Conservation (phyloP, 2,113 vertebrate species). For the Sander lucioperca region DNA sequence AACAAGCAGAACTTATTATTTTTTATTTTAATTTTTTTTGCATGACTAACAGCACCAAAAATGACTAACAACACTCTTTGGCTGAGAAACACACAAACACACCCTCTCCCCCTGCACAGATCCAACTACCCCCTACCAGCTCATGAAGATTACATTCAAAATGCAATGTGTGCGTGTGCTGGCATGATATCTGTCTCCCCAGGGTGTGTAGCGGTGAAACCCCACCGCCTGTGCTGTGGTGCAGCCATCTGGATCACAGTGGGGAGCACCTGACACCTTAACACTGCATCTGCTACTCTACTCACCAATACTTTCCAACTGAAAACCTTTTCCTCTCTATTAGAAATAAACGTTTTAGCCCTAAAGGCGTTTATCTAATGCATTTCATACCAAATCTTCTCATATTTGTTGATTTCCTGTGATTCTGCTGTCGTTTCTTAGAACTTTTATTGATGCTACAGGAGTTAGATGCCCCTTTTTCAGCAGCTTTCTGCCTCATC, state of each 20-base stretch:
- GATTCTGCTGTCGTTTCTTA: neutral
- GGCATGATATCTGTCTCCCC: constrained; percentile 50
- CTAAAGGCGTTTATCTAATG: constrained; percentile 11
- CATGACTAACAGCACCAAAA: constrained; percentile 24
- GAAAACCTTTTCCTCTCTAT: constrained; percentile 23
- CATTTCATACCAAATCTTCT: constrained; percentile 29
- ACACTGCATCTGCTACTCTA: constrained; percentile 56
- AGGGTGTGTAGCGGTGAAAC: constrained; percentile 40
- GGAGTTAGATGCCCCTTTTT: neutral
- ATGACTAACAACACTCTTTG: constrained; percentile 2
- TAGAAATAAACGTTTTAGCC: constrained; percentile 26
- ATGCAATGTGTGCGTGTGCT: constrained; percentile 33
- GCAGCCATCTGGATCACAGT: constrained; percentile 72
- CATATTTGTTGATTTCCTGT: neutral
- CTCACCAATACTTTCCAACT: constrained; percentile 8
- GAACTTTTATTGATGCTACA: neutral
- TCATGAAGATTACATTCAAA: constrained; percentile 42
- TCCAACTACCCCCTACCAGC: constrained; percentile 17
- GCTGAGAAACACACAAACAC: constrained; percentile 20
- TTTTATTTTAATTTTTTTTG: neutral
- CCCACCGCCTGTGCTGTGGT: constrained; percentile 43
- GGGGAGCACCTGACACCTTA: constrained; percentile 63
- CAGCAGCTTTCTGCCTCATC: neutral
- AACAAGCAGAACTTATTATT: neutral
- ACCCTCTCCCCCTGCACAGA: neutral